Evolutionary conservation across 2,888 invertebrate genomes (phyloP).

Genomic region (Kuschelorhynchus macadamiae): DNA sequence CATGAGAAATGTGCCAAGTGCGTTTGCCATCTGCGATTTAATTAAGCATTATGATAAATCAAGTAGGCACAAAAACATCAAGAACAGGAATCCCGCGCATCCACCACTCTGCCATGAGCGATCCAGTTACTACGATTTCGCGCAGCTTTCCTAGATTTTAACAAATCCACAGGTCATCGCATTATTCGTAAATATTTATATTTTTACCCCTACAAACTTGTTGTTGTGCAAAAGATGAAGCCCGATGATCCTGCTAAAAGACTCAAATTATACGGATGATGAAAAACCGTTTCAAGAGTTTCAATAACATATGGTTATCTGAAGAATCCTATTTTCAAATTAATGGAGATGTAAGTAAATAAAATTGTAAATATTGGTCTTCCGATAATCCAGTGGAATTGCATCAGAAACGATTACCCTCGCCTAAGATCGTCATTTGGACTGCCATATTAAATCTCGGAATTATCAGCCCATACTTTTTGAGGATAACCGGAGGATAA

Average conservation of each 20-base stretch:
- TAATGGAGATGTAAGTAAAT: neutral
- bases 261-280: neutral
- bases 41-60: neutral
- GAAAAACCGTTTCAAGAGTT: neutral
- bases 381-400: neutral
- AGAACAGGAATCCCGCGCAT: neutral
- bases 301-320: neutral
- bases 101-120: neutral
- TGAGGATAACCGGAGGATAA: no score
- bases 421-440: conserved; percentile 9
- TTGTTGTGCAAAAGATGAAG: neutral
- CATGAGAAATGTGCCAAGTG: no score
- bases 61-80: neutral
- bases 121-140: neutral
- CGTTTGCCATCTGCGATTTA: no score
- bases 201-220: neutral
- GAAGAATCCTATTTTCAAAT: neutral
- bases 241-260: neutral
- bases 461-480: neutral
- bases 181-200: neutral
- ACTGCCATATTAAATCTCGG: neutral
- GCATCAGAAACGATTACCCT: neutral
- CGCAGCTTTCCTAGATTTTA: neutral
- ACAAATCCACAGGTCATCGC: neutral
- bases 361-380: neutral